Conservation (phyloP, 2,888 invertebrate genomes). For the Ferdinandea cuprea region DNA sequence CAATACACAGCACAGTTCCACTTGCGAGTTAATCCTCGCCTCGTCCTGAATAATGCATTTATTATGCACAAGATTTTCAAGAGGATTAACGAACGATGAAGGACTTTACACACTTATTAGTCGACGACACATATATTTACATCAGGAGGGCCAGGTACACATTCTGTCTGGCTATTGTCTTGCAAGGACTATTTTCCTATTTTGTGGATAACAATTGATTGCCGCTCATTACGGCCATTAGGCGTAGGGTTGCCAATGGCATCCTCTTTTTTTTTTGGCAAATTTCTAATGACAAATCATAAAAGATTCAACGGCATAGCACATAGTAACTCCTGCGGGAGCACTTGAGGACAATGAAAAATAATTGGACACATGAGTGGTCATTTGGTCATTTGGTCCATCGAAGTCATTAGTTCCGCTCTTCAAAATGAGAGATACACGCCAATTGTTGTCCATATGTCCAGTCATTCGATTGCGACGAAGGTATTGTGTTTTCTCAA, state of each 20-base stretch:
- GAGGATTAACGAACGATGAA: conserved; percentile 49
- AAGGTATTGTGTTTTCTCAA: conserved; percentile 54
- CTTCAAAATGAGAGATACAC: conserved; percentile 67
- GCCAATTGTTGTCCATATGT: conserved; percentile 72
- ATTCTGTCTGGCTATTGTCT: conserved; percentile 47
- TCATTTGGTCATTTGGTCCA: conserved; percentile 77
- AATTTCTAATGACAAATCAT: conserved; percentile 63
- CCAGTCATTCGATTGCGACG: conserved; percentile 31
- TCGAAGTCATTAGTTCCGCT: conserved; percentile 74
- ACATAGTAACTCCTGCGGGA: conserved; percentile 48
- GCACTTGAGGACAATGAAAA: conserved; percentile 75
- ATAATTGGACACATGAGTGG: conserved; percentile 78
- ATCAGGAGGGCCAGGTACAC: conserved; percentile 15
- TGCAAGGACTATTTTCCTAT: conserved; percentile 61
- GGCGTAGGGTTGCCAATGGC: conserved; percentile 36
- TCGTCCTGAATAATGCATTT: conserved; percentile 71
- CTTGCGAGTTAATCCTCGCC: conserved; percentile 61
- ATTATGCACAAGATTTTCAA: conserved; percentile 72
- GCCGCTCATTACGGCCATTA: conserved; percentile 71
- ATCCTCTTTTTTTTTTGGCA: conserved; percentile 4
- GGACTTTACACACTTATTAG: conserved; percentile 62
- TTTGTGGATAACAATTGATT: conserved; percentile 70
- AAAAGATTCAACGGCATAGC: conserved; percentile 63
- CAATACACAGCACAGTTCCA: conserved; percentile 46
- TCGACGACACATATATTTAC: neutral